Percentiles rank a stretch among this genome's conserved stretches.
phyloP scores from a whole-genome alignment of 2,888 invertebrate species.

The Caenorhabditis sp. region DNA sequence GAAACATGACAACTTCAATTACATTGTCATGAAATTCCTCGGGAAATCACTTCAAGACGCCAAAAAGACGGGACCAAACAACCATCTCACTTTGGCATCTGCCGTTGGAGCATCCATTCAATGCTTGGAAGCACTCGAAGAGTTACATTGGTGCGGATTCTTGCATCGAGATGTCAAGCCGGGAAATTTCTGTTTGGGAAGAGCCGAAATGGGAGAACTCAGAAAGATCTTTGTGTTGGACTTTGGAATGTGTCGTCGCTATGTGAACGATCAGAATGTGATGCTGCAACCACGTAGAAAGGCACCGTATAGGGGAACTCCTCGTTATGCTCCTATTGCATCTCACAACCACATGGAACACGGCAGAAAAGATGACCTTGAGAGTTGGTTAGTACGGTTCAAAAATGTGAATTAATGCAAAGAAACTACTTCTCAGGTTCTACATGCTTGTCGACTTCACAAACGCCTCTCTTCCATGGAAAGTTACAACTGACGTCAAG shows the following conservation, averaged over 20 bases:
- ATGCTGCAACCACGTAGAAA: conserved; percentile 74
- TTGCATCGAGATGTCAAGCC: conserved; percentile 73
- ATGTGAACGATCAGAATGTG: conserved; percentile 72
- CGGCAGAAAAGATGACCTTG: conserved; percentile 77
- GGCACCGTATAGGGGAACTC: conserved; percentile 78
- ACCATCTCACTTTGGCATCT: conserved; percentile 73
- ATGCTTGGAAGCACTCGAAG: conserved; percentile 79
- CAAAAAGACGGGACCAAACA: conserved; percentile 71
- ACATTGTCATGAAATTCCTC: conserved; percentile 77
- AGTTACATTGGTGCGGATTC: conserved; percentile 76
- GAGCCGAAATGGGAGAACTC: conserved; percentile 74
- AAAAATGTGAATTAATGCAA: background rate
- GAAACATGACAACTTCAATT: conserved; percentile 73
- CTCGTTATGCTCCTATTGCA: conserved; percentile 78
- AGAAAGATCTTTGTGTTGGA: conserved; percentile 80
- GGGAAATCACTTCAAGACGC: conserved; percentile 73
- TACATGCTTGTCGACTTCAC: conserved; percentile 80
- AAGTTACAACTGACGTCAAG: conserved; percentile 74
- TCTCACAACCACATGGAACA: conserved; percentile 73
- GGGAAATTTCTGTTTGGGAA: conserved; percentile 79
- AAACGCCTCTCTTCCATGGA: conserved; percentile 79
- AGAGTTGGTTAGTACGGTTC: conserved; percentile 67
- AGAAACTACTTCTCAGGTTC: conserved; percentile 51
- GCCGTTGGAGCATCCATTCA: conserved; percentile 78
- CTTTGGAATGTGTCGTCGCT: conserved; percentile 77